Percentiles rank a stretch among this genome's conserved stretches.
Evolutionary conservation across 2,888 invertebrate genomes (phyloP).

Genomic region (Hyposoter dolosus): DNA sequence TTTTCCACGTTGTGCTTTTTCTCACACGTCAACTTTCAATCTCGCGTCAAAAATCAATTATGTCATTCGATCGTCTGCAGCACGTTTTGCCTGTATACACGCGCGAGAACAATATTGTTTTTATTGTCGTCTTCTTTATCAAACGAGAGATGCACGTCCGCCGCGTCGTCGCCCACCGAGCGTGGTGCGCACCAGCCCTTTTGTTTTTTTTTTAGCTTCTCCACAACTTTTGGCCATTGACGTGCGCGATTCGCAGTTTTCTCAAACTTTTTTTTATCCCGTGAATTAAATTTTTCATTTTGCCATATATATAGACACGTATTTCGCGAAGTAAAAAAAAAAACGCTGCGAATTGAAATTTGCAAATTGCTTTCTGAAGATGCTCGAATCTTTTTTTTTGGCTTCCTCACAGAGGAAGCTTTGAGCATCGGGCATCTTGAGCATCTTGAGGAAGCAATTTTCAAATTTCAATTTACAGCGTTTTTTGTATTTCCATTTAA

Average conservation of each 20-base stretch:
- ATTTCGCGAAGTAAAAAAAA: no score
- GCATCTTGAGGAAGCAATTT: no score
- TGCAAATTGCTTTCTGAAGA: no score
- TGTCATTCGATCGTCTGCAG: slow-evolving; percentile 2
- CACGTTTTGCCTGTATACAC: slow-evolving; percentile 4
- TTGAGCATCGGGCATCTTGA: no score
- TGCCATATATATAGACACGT: no score
- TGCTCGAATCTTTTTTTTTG: no score
- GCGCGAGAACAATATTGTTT: background rate
- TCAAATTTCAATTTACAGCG: no score
- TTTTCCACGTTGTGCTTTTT: background rate
- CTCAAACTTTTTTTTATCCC: no score
- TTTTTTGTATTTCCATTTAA: no score
- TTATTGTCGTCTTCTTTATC: slow-evolving; percentile 2
- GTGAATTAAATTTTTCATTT: no score
- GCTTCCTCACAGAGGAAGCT: no score
- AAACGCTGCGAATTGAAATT: no score
- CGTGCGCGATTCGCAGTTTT: background rate
- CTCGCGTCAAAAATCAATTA: background rate
- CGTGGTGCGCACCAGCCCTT: background rate
- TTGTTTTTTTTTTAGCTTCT: background rate
- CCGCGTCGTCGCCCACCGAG: background rate
- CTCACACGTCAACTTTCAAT: slow-evolving; percentile 6
- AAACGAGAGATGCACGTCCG: background rate
- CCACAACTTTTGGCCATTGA: background rate